Evolutionary conservation across 2,888 invertebrate species (phyloP), one percentile per base, ranked within the genome.

Genomic region (Amphipoea oculea): DNA sequence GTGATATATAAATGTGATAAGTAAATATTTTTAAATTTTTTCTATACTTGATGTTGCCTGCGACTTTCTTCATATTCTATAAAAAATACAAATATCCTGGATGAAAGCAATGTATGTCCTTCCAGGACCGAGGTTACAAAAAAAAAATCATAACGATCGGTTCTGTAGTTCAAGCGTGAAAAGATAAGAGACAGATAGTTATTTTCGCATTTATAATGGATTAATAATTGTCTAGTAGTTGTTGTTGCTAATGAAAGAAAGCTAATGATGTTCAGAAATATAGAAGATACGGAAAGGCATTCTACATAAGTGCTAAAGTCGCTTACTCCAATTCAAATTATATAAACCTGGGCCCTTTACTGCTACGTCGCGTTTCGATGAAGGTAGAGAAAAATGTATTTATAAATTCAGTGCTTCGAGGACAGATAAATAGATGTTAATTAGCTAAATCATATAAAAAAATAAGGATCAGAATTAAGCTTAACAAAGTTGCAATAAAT

Each of bases 311-410:
- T 20, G 36, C 20, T 73, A 51, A 66, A 66, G 17, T 40, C 11
- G 48, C 12, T 60, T n/a, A 40, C 36, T 54, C 36, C 14, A 48
- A 42, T 45, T 7, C 1, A 65, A 42, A 57, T 20, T n/a, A 45
- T 23, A 17, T 29, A 57, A 81, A 51, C 73, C 63, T 14, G 84
- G 84, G 84, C 80, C 85, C 82, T 66, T 7, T n/a, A 65, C 6
- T 4, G 63, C 72, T 79, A 73, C 68, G 73, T 60, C 42, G n/a
- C 29, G 63, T 36, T 72, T 7, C 5, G 84, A 82, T 84, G 72
- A 23, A 84, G 80, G 82, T 82, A 82, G 51, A 69, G 14, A 40
- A 63, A 45, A 20, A 54, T 14, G 4, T 57, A 45, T 62, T 42
- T 60, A 23, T 66, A 23, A 54, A 69, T 60, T 40, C 12, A 1